These are phyloP conservation scores for Deilephila porcellus DNA, from an alignment of 2,888 invertebrate genomes.

Conservation along the genomic window DNA sequence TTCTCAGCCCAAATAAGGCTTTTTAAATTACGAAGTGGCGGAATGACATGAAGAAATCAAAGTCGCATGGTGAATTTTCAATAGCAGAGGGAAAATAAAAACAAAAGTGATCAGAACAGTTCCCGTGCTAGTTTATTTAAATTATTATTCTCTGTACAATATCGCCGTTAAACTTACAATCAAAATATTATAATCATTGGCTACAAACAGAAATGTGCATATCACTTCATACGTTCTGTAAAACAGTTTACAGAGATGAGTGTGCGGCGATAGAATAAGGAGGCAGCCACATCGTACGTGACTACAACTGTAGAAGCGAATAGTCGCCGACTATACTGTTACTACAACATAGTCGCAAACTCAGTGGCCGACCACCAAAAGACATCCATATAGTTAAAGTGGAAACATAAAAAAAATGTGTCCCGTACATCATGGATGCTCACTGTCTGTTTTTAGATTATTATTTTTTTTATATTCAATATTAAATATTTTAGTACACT, in stretches of 20 bases:
- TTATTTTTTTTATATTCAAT: slow-evolving; percentile 56
- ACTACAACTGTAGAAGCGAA: neutral
- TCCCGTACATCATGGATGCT: slow-evolving; percentile 50
- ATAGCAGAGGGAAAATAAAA: slow-evolving; percentile 51
- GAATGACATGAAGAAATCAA: no score
- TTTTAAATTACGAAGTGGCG: no score
- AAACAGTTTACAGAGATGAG: slow-evolving; percentile 73
- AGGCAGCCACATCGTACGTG: slow-evolving; percentile 4
- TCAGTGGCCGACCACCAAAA: slow-evolving; percentile 29
- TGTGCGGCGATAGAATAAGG: slow-evolving; percentile 43
- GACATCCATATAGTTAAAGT: slow-evolving; percentile 49
- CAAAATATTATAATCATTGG: slow-evolving; percentile 45
- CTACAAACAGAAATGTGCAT: slow-evolving; percentile 38
- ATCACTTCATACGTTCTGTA: slow-evolving; percentile 71
- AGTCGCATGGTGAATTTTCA: no score
- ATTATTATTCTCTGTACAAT: slow-evolving; percentile 70
- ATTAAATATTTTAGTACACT: slow-evolving; percentile 66
- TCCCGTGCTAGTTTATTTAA: slow-evolving; percentile 75
- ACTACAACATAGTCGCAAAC: neutral
- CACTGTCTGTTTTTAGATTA: slow-evolving; percentile 60
- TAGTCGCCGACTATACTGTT: neutral
- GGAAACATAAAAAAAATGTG: slow-evolving; percentile 55
- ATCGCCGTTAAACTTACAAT: slow-evolving; percentile 53
- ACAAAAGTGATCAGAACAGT: slow-evolving; percentile 69
- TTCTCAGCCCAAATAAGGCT: no score